phyloP scores from a whole-genome alignment of 2,888 invertebrate species.

The Cataglyphis cursor region DNA sequence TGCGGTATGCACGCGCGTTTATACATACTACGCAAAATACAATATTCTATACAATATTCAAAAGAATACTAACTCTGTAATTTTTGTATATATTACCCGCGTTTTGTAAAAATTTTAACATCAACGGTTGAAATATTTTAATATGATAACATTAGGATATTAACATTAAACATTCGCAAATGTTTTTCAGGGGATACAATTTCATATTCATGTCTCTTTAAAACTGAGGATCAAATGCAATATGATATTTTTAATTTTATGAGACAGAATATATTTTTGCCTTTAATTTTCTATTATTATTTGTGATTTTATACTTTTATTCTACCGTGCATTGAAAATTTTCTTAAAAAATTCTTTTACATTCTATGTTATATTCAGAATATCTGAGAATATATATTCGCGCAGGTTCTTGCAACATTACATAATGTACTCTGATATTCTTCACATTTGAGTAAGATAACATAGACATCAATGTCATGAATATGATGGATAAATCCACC shows the following conservation, averaged over 20 bases:
- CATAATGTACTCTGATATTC: not conserved
- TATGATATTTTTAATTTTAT: not conserved
- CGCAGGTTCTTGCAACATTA: not conserved
- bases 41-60: slow-evolving; percentile 26
- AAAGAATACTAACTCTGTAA: not conserved
- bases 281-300: not conserved
- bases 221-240: not conserved
- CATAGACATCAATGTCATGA: slow-evolving; percentile 2
- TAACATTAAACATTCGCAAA: not conserved
- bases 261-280: not conserved
- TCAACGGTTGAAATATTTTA: slow-evolving; percentile 24
- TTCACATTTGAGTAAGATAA: slow-evolving; percentile 19
- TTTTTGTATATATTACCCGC: not conserved
- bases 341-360: not conserved
- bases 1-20: not conserved
- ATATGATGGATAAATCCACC: slow-evolving; percentile 27
- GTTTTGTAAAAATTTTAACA: not conserved
- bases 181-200: not conserved
- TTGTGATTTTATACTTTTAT: slow-evolving; percentile 23
- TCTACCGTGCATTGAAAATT: not conserved
- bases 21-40: slow-evolving; percentile 13
- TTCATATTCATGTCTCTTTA: not conserved
- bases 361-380: not conserved
- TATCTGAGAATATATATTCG: not conserved
- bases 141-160: not conserved